Percentiles rank a stretch among this genome's conserved stretches.
phyloP scores from a whole-genome alignment of 2,888 invertebrate genomes.

The Trachelus troglodyta region DNA sequence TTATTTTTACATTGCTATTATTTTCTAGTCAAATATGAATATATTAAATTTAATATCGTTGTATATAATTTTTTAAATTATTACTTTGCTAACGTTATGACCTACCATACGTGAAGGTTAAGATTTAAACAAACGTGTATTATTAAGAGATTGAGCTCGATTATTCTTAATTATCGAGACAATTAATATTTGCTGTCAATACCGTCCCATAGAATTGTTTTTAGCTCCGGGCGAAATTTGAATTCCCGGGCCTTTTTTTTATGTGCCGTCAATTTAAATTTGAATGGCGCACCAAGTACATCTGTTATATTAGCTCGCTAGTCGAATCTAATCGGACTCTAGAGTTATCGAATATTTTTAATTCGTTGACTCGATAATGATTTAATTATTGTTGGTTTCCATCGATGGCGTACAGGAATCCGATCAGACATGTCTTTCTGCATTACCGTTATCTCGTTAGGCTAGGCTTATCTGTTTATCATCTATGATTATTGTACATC shows the following conservation, averaged over 20 bases:
- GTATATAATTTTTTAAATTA: not conserved
- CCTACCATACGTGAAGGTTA: not conserved
- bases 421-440: not conserved
- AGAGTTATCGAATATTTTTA: not conserved
- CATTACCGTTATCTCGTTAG: not conserved
- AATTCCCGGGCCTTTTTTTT: not conserved
- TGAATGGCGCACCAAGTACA: not conserved
- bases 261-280: not conserved
- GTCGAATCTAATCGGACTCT: not conserved
- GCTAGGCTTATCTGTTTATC: not conserved
- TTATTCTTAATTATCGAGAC: not conserved
- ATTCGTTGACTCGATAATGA: not conserved
- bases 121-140: not conserved
- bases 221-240: not conserved
- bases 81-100: not conserved
- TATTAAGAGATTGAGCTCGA: not conserved
- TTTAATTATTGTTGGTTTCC: constrained; percentile 1
- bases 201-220: not conserved
- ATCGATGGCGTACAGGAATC: constrained; percentile 1
- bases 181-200: not conserved
- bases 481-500: not conserved
- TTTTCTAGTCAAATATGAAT: not conserved
- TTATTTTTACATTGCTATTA: not conserved
- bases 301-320: not conserved
- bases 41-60: not conserved